phyloP scores from a whole-genome alignment of 2,888 invertebrate genomes.

The Embidobia sp. region DNA sequence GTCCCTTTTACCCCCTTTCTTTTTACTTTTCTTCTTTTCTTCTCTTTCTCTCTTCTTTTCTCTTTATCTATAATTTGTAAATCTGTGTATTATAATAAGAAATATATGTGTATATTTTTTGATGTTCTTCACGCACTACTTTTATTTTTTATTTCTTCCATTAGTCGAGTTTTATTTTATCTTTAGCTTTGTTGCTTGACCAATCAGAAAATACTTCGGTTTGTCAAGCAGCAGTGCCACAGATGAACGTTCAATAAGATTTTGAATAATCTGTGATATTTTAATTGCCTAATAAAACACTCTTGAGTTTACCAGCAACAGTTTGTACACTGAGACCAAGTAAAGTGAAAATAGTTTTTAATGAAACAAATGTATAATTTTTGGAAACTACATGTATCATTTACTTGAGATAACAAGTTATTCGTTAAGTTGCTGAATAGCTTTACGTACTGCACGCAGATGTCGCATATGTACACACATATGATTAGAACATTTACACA shows the following conservation, averaged over 20 bases:
- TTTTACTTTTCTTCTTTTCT: constrained; percentile 46
- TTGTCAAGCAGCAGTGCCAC: not conserved
- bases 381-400: constrained; percentile 36
- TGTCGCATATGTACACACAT: constrained; percentile 63
- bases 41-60: constrained; percentile 27
- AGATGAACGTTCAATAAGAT: constrained; percentile 44
- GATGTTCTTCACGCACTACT: constrained; percentile 38
- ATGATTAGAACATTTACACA: constrained; percentile 51
- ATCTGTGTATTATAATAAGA: constrained; percentile 55
- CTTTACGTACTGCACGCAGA: constrained; percentile 62
- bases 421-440: constrained; percentile 64
- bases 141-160: constrained; percentile 44
- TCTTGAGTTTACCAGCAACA: constrained; percentile 41
- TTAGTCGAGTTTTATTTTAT: constrained; percentile 17
- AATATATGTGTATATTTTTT: constrained; percentile 51
- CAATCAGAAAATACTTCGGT: no score
- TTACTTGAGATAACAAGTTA: constrained; percentile 55
- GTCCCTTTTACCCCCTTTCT: constrained; percentile 35
- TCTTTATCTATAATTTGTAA: constrained; percentile 42
- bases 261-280: constrained; percentile 64
- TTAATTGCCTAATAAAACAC: constrained; percentile 61
- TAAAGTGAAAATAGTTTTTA: no score
- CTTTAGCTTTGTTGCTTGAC: not conserved
- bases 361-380: not conserved
- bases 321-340: not conserved